Evolutionary conservation across 2,113 vertebrate genomes (phyloP).

Genomic region (Rhegmatorhina hoffmannsi): DNA sequence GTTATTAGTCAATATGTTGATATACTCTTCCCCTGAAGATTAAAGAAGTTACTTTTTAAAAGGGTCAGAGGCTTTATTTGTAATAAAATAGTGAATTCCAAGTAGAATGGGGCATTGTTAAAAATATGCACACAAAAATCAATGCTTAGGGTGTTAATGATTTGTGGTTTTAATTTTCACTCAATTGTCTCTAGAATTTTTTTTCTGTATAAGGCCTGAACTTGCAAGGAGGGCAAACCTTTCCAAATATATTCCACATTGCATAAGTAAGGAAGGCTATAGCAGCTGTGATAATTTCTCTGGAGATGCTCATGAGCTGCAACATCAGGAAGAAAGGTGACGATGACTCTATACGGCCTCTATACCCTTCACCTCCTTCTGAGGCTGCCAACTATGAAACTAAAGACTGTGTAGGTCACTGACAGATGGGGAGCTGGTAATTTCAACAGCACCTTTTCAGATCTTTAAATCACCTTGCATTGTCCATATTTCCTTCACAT

Average conservation of each 20-base stretch:
- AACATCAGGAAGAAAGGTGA: neutral
- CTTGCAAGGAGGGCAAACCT: neutral
- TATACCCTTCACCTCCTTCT: neutral
- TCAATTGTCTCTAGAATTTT: neutral
- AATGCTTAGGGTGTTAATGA: neutral
- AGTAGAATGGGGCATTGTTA: neutral
- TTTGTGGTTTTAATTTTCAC: neutral
- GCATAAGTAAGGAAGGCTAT: neutral
- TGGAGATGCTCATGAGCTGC: neutral
- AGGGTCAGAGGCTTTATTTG: neutral
- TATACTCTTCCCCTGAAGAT: neutral
- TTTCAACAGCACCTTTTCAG: neutral
- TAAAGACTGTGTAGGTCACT: neutral
- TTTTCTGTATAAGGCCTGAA: neutral
- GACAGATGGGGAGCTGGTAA: neutral
- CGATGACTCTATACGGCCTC: neutral
- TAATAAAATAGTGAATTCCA: neutral
- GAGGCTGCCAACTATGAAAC: neutral
- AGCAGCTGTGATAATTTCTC: neutral
- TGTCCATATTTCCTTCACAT: neutral
- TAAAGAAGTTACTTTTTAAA: slow-evolving; percentile 30
- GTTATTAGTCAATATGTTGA: slow-evolving; percentile 27
- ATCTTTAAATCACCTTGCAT: neutral
- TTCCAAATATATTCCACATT: neutral
- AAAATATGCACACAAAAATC: neutral